Evolutionary conservation across 2,797 vertebrate genomes (phyloP), one percentile per base, ranked within the genome.

Genomic region (Sparidentex hasta): DNA sequence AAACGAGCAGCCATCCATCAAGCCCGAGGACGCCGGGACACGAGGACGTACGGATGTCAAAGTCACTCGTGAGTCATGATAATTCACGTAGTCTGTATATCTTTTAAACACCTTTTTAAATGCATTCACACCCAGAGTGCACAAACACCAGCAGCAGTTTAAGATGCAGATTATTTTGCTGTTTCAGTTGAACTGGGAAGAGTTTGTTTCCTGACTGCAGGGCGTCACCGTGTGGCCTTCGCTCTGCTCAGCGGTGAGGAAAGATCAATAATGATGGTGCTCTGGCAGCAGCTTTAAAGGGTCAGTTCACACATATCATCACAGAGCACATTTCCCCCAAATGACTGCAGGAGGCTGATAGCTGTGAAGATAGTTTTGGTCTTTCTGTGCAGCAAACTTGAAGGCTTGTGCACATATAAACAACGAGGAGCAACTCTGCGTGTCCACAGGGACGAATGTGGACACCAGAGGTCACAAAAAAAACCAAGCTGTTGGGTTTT

Each of bases 1-100:
- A 50, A 74, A 74, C 54, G 47, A 11, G 38, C 21, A 0, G 23
- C 23, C 25, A 55, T 55, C 59, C 23, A 63, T 64, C 58, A 67
- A 7, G 25, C 4, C 14, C 33, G 27, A 58, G 33, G 46, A 11
- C 58, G 46, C 6, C 0, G 43, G 12, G 9, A 48, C 20, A 7
- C 43, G 61, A 29, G 43, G 47, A 33, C 8, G 33, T 33, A 1
- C 7, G 7, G 33, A 33, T 7, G 7, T 33, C 8, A 33, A 7
- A 33, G 33, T 33, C 33, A 2, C 7, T 2, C 33, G 1, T 33
- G 33, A 33, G 8, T 33, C 33, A 33, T 33, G 33, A 33, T 33
- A 33, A 33, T 33, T 33, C 29, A 33, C 29, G 5, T 1, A 33
- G 5, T 1, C 27, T 3, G 3, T 33, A 33, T 7, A 33, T 65